Base-by-base conservation (phyloP, 2,888 invertebrate species). In the Lacanobia oleracea region DNA sequence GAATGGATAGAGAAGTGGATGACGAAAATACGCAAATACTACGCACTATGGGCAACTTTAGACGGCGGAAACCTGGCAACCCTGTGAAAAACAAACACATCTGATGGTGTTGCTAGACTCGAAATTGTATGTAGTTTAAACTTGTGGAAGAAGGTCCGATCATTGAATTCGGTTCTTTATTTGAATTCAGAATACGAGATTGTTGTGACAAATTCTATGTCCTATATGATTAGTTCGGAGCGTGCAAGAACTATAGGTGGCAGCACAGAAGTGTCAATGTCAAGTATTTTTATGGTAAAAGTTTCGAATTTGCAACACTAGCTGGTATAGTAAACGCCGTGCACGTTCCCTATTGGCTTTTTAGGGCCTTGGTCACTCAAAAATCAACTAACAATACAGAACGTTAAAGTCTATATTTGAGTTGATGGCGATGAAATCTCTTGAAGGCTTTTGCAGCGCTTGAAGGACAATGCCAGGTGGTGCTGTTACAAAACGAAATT, bases 21-120 rank as follows among this genome's bases (percentile, higher is more conserved):
- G 98, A 98, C 83, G 98, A 98, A 87, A 97, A 97, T 90, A 95
- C 96, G 0, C 97, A 97, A 83, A 95, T 98, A 65, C 90, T 98
- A 4, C 95, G 97, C 79, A 97, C 97, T 88, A 97, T 97, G 95
- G 97, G 97, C 69, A 97, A 96, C 77, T 97, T 97, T 82, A 96
- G 97, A 83, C 94, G 97, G 70, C 94, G 97, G 81, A 95, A 96
- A 80, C 90, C 96, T 75, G 92, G 91, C 74, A 88, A 89, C 85
- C 81, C 88, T 5, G 77, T 84, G 0, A 96, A 96, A 81, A 95
- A 94, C 75, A 96, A 96, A 85, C 91, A 94, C 50, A 92, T 94
- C 65, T 95, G 94, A 95, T 92, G 72, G 74, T 82, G 67, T 81
- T 82, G 80, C 81, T 45, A 77, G 37, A 18, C 16, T 23, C 1